Conservation (phyloP, 2,113 vertebrate genomes). For the Suncus etruscus region DNA sequence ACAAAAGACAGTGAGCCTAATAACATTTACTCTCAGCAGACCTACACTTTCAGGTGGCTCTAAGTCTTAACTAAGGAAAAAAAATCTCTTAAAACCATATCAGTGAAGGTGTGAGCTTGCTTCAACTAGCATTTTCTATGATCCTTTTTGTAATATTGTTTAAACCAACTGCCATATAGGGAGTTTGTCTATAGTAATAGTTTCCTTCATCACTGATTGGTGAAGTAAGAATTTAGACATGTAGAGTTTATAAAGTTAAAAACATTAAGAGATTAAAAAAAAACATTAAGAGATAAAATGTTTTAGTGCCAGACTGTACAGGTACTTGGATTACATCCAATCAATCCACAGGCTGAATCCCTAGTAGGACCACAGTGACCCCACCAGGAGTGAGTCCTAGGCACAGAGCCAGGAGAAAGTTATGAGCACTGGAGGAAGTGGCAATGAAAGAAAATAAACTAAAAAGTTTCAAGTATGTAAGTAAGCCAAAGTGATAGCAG, state of each 20-base stretch:
- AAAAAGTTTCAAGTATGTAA: constrained; percentile 25
- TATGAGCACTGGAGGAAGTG: too few species aligned
- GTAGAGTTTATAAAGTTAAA: not conserved
- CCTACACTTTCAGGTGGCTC: not conserved
- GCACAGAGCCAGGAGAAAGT: too few species aligned
- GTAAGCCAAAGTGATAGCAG: not conserved
- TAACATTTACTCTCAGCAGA: not conserved
- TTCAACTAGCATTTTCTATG: constrained; percentile 27
- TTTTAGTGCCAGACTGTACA: too few species aligned
- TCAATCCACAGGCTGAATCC: too few species aligned
- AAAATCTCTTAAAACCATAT: not conserved
- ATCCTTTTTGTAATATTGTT: constrained; percentile 18
- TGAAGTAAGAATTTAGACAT: not conserved
- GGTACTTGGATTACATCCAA: too few species aligned
- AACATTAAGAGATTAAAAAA: not conserved
- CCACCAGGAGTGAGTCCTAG: too few species aligned
- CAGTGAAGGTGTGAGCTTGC: constrained; percentile 15
- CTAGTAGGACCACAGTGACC: too few species aligned
- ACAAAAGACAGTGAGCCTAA: not conserved
- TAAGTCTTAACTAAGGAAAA: not conserved
- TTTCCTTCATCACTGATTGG: constrained; percentile 24
- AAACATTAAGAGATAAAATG: too few species aligned
- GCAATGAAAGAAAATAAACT: too few species aligned
- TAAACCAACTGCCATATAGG: constrained; percentile 26
- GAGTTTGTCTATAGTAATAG: not conserved